Base-by-base conservation (phyloP, 2,888 invertebrate genomes). In the Magallana nippona region DNA sequence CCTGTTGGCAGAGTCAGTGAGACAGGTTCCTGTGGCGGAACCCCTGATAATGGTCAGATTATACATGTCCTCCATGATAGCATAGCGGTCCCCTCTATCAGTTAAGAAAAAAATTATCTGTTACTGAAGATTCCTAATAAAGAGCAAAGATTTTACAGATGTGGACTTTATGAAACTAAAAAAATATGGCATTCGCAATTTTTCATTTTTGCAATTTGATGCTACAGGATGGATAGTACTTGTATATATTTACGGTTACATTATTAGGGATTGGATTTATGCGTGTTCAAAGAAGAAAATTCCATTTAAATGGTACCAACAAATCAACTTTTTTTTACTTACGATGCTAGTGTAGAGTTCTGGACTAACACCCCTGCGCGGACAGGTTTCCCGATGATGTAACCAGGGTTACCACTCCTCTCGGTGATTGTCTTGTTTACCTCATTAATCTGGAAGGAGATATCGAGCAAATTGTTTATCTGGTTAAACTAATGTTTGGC, bases 401-500 rank as follows among this genome's bases (percentile, higher is more conserved):
- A 97, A 2, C 97, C 97, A 1, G 97, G 97, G 93, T 96, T 96
- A 2, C 97, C 97, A 94, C 97, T 97, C 19, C 95, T 89, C n/a
- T 82, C 80, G 13, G 86, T 78, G 77, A 91, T 87, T 55, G 88
- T 84, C 8, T 85, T 78, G 55, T 71, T 85, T 22, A 78, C 83
- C 63, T 88, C 88, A 22, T 84, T 81, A n/a, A 86, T 83, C 90
- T 90, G 83, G 58, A 87, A 87, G 27, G 10, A 60, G 17, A 17
- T 8, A 44, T 44, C 8, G 44, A 44, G 44, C 44, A 8, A 8
- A 44, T 8, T 44, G 44, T 8, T 44, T 44, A 44, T 44, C 44
- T 44, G 44, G 44, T 44, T 8, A 8, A 5, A 44, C 44, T 8
- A 44, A 3, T 44, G 44, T 44, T 44, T 44, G 8, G 44, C 44